These are phyloP conservation scores for Brienomyrus longianalis DNA, from an alignment of 2,113 vertebrate genomes.

Conservation along the genomic window DNA sequence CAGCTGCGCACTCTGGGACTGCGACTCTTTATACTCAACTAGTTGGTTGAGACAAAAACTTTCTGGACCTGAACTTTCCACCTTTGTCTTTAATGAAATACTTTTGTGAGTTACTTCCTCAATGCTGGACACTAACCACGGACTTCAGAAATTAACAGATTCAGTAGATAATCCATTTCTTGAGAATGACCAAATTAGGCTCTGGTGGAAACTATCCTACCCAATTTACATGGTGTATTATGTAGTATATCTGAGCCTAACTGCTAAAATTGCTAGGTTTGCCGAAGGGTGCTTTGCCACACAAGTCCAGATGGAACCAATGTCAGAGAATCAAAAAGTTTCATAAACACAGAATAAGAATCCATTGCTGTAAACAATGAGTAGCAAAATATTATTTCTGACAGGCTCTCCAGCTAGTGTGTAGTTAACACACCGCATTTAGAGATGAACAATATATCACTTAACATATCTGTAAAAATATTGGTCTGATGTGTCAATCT, in stretches of 20 bases:
- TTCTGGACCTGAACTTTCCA: too few relatives aligned
- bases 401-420: too few relatives aligned
- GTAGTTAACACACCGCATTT: too few relatives aligned
- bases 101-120: too few relatives aligned
- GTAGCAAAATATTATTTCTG: neutral
- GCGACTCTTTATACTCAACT: too few relatives aligned
- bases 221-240: neutral
- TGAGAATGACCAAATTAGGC: neutral
- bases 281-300: neutral
- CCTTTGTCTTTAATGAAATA: too few relatives aligned
- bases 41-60: too few relatives aligned
- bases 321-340: neutral
- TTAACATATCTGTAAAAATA: too few relatives aligned
- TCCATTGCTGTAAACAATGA: neutral
- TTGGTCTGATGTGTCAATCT: too few relatives aligned
- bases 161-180: neutral
- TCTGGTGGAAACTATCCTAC: neutral
- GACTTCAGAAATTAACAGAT: neutral
- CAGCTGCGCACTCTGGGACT: too few relatives aligned
- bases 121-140: neutral
- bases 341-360: neutral
- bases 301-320: neutral
- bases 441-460: too few relatives aligned
- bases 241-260: neutral
- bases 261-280: neutral